Base-by-base conservation (phyloP, 2,113 vertebrate species). In the Pseudopipra pipra region DNA sequence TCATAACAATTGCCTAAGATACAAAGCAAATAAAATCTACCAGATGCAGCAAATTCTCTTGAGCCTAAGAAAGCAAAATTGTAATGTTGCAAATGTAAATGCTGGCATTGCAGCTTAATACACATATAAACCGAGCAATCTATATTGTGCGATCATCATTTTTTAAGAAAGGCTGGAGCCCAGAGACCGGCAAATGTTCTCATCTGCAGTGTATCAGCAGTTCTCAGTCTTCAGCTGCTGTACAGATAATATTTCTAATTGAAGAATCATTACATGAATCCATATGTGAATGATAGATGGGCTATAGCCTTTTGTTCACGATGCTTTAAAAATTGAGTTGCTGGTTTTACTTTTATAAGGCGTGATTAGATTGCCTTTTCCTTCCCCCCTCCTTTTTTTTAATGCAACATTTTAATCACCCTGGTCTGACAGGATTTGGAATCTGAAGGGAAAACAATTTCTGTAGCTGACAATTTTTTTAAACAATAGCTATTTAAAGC, bases 231-330 rank as follows among this genome's bases (percentile, higher is more conserved):
- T 97, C 87, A 93, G 92, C 93, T 97, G 97, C 97, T 96, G 87
- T 97, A 96, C 87, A 95, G 97, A 97, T 98, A 96, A 97, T 98
- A 97, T 96, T 97, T 97, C 96, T 98, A 98, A 98, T 97, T 97
- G 97, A 98, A 97, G 97, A 97, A 97, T 98, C 97, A 97, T 98
- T 96, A 95, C 95, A 93, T 92, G 94, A 95, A 95, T 94, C 95
- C 96, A 85, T 94, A 92, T 93, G 95, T 93, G 96, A 96, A 81
- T 97, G 95, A 97, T 97, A 96, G 96, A 92, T 97, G 88, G 54
- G 72, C 86, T 83, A 24, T 23, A 97, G 63, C 73, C 76, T 81
- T 97, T 96, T 89, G 83, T 90, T 95, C 67, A 12, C 68, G 81
- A 70, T 59, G 72, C 90, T 82, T 93, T 93, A 91, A 95, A 95